A percentile compares a stretch with the other conserved stretches of the same genome.
Conservation (phyloP, 37 sponge, comb jelly and placozoan genomes). For the Bolinopsis microptera region DNA sequence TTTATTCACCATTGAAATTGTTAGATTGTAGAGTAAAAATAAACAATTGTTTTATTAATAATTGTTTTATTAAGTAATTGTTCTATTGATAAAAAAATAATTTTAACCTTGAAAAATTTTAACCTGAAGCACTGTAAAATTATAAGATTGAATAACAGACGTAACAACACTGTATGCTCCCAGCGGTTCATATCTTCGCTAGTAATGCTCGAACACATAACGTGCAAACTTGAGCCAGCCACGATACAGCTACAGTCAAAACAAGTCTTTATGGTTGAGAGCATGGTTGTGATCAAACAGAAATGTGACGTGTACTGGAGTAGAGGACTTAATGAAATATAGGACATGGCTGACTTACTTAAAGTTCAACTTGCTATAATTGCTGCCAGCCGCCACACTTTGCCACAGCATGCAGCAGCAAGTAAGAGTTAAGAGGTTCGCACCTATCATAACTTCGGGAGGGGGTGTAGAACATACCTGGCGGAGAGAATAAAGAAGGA, state of each 20-base stretch:
- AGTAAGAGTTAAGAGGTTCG: neutral
- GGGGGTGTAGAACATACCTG: too few relatives aligned
- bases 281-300: neutral
- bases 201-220: neutral
- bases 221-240: neutral
- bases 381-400: neutral
- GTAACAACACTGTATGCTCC: neutral
- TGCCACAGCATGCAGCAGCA: neutral
- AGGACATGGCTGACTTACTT: neutral
- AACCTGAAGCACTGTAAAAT: too few relatives aligned
- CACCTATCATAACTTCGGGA: too few relatives aligned
- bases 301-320: neutral
- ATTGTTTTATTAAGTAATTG: too few relatives aligned
- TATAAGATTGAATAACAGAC: too few relatives aligned
- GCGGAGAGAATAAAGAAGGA: too few relatives aligned
- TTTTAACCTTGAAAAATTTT: too few relatives aligned
- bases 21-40: too few relatives aligned
- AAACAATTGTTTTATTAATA: too few relatives aligned
- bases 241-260: slow-evolving; percentile 23
- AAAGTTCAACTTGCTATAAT: neutral
- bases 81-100: too few relatives aligned
- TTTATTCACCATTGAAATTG: too few relatives aligned
- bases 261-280: neutral
- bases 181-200: neutral
- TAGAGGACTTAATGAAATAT: neutral